Evolutionary conservation across 1,140 invertebrate species (phyloP).

Genomic region (Spodoptera litura): DNA sequence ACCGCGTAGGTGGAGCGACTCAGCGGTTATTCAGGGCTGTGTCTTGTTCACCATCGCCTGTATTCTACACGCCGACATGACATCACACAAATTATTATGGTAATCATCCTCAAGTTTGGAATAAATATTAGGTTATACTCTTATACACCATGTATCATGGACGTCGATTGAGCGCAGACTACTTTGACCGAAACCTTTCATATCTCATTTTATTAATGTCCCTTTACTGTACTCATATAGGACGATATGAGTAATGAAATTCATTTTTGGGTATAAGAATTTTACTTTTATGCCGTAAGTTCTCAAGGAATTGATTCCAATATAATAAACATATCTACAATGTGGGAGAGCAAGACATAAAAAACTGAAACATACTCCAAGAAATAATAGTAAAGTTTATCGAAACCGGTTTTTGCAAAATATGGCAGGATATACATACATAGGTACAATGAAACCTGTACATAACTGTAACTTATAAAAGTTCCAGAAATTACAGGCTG

Average conservation of each 20-base stretch:
- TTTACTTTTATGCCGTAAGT: not conserved
- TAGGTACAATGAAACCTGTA: conserved; percentile 7
- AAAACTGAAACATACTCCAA: too few relatives aligned
- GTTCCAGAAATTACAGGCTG: conserved; percentile 28
- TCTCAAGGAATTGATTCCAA: conserved; percentile 3
- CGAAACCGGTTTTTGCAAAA: not conserved
- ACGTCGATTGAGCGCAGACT: not conserved
- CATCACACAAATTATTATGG: conserved; percentile 58
- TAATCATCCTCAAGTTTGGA: conserved; percentile 48
- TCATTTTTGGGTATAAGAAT: not conserved
- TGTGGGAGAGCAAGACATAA: too few relatives aligned
- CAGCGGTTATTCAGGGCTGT: conserved; percentile 61
- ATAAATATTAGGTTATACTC: conserved; percentile 28
- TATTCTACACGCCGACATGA: conserved; percentile 41
- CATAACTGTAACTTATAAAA: conserved; percentile 5
- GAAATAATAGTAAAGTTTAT: too few relatives aligned
- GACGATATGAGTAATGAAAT: not conserved
- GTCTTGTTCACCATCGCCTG: conserved; percentile 35
- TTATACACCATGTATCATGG: not conserved
- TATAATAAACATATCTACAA: not conserved
- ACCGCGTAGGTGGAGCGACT: conserved; percentile 53
- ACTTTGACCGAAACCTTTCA: conserved; percentile 28
- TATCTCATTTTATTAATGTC: conserved; percentile 21
- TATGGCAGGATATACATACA: not conserved
- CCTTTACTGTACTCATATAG: not conserved